Percentiles rank a stretch among this genome's conserved stretches.
phyloP scores from a whole-genome alignment of 2,888 invertebrate species.

The Schizotus pectinicornis region DNA sequence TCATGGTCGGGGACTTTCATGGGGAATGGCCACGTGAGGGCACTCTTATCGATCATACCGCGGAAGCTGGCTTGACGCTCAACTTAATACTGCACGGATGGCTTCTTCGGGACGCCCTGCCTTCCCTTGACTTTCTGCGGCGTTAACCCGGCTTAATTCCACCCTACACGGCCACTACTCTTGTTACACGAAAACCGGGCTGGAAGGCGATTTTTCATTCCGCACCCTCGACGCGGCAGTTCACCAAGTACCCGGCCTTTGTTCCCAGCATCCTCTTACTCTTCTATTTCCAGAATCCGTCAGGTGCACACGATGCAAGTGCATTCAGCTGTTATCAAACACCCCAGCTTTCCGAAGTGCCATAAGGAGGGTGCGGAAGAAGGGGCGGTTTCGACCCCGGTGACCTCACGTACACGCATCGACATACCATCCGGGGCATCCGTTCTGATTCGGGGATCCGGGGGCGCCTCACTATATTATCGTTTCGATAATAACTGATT shows the following conservation, averaged over 20 bases:
- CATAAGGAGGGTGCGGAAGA: neutral
- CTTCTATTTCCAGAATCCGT: neutral
- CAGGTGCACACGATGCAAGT: slow-evolving; percentile 8
- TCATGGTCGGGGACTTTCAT: slow-evolving; percentile 42
- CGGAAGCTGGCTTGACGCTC: slow-evolving; percentile 38
- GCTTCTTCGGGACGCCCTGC: slow-evolving; percentile 9
- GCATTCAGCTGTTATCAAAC: slow-evolving; percentile 14
- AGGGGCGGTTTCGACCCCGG: slow-evolving; percentile 27
- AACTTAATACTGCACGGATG: slow-evolving; percentile 20
- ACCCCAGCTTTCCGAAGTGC: neutral
- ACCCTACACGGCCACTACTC: no score
- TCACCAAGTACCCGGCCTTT: neutral
- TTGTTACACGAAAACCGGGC: neutral
- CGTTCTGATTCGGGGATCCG: slow-evolving; percentile 12
- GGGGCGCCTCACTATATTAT: slow-evolving; percentile 16
- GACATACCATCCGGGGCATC: slow-evolving; percentile 23
- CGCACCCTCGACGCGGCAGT: no score
- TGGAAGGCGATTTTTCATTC: neutral
- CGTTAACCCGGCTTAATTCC: neutral
- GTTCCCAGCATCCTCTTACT: neutral
- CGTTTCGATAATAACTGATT: slow-evolving; percentile 25
- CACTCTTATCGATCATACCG: slow-evolving; percentile 32
- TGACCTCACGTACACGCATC: slow-evolving; percentile 34
- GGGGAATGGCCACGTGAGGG: slow-evolving; percentile 34
- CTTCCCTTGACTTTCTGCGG: neutral